Base-by-base conservation (phyloP, 2,113 vertebrate genomes). In the Saccopteryx bilineata region DNA sequence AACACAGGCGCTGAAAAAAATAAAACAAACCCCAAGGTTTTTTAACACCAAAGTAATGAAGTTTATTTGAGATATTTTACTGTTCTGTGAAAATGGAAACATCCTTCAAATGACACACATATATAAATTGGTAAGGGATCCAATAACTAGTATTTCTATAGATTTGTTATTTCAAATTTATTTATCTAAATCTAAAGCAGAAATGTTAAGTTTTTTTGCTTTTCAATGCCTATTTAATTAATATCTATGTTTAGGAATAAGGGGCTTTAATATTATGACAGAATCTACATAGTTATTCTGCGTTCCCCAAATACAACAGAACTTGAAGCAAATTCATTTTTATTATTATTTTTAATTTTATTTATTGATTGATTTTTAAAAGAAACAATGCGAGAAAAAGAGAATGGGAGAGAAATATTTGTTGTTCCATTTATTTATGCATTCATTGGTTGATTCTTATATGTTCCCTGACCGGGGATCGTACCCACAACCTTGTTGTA, bases 31-130 rank as follows among this genome's bases (percentile, higher is more conserved):
- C 69, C 66, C 24, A 39, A 75, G 75, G 69, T 68, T 61, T 28
- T 76, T 94, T 74, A 82, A 15, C n/a, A 76, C 61, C 28, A 78
- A 96, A 93, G 48, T 76, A 61, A 18, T n/a, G 19, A 18, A 92
- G 92, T 84, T 79, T 18, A 87, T 78, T 96, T 87, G 24, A 93
- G 71, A 69, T 48, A 85, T 87, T 93, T 90, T 96, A 71, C 48
- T 93, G 5, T 81, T 76, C 58, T 93, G 74, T 87, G 60, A 92
- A 96, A 94, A 91, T 66, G 31, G n/a, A 83, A 87, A 54, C 60
- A 87, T 46, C 6, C 71, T 85, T 78, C 39, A 46, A 86, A 56
- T 68, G 58, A 82, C 94, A 88, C 48, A 52, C 1, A 91, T 26
- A 85, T 72, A 14, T 81, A 75, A 96, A 74, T 33, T 75, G 61